These are phyloP conservation scores for Hycleus phaleratus DNA, from an alignment of 1,140 invertebrate genomes.

Conservation along the genomic window DNA sequence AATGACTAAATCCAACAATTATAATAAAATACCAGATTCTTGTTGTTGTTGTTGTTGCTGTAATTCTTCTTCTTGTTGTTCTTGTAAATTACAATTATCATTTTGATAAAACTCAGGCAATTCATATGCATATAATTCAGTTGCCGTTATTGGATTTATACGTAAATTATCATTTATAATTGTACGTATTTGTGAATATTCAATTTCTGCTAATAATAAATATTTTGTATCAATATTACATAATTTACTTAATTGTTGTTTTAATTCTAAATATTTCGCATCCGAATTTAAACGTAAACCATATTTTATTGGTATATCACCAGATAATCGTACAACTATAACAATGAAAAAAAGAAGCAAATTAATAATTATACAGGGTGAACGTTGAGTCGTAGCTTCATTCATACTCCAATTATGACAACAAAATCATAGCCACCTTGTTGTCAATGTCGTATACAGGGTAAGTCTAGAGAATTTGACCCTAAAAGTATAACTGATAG, in stretches of 20 bases:
- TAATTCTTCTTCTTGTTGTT: background rate
- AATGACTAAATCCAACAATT: background rate
- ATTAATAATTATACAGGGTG: background rate
- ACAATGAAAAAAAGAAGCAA: background rate
- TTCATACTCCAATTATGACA: no score
- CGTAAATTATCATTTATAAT: conserved; percentile 28
- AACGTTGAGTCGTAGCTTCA: no score
- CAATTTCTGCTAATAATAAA: conserved; percentile 62
- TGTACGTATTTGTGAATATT: conserved; percentile 52
- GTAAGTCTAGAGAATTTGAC: no score
- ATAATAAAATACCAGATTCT: no score
- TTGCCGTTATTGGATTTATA: conserved; percentile 34
- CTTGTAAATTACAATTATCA: background rate
- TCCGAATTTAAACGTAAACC: conserved; percentile 73
- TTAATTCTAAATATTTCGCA: conserved; percentile 64
- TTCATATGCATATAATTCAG: conserved; percentile 45
- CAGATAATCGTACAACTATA: conserved; percentile 64
- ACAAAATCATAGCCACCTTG: no score
- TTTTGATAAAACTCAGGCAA: conserved; percentile 29
- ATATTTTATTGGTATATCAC: conserved; percentile 72
- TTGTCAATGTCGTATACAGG: no score
- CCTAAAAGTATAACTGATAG: no score
- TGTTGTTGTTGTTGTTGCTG: no score
- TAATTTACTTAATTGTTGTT: conserved; percentile 58
- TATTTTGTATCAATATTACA: conserved; percentile 53